Percentiles rank a stretch among this genome's conserved stretches.
phyloP scores from a whole-genome alignment of 2,797 vertebrate species.

The Sebastes iracundus region DNA sequence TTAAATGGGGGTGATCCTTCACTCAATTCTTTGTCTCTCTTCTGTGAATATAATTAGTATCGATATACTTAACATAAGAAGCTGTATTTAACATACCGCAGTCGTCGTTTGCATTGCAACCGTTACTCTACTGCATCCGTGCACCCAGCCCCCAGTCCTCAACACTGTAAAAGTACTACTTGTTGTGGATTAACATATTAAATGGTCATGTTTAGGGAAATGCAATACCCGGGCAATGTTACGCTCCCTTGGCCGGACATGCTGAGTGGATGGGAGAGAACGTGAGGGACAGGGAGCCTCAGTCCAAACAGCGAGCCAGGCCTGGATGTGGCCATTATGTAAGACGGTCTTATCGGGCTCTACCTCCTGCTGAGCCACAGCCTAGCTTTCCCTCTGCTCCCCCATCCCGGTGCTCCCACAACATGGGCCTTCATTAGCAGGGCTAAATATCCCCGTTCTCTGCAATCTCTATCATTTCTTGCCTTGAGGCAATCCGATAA shows the following conservation, averaged over 20 bases:
- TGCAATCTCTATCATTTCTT: constrained; percentile 87
- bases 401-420: constrained; percentile 75
- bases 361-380: constrained; percentile 78
- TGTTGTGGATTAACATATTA: constrained; percentile 34
- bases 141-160: background rate
- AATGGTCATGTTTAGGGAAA: constrained; percentile 40
- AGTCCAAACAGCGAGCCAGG: constrained; percentile 53
- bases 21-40: constrained; percentile 51
- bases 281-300: constrained; percentile 51
- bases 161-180: constrained; percentile 9
- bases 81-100: background rate
- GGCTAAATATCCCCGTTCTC: constrained; percentile 87
- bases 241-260: constrained; percentile 6
- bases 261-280: constrained; percentile 39
- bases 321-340: constrained; percentile 78
- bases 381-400: constrained; percentile 60
- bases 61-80: constrained; percentile 1
- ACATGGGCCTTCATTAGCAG: constrained; percentile 85
- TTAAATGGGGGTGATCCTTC: constrained; percentile 65
- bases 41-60: constrained; percentile 20
- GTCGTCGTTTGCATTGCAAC: background rate
- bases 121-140: constrained; percentile 4
- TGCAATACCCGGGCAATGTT: constrained; percentile 29
- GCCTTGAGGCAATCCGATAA: constrained; percentile 85
- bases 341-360: constrained; percentile 83